These are phyloP conservation scores for Celastrina argiolus DNA, from an alignment of 2,888 invertebrate genomes.

Conservation along the genomic window DNA sequence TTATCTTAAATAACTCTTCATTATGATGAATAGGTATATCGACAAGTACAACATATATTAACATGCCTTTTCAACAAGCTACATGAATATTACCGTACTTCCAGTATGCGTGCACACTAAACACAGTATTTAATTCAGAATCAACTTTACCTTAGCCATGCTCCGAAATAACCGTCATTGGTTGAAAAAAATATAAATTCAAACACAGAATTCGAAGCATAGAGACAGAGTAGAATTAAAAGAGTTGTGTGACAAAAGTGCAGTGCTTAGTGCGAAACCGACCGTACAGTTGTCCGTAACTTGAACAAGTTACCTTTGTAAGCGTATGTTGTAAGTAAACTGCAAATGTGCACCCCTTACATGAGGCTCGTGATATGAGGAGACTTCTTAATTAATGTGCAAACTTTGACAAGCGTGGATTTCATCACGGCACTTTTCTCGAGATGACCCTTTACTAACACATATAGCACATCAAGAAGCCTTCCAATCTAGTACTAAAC, in stretches of 20 bases:
- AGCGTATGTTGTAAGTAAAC: slow-evolving; percentile 12
- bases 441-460: slow-evolving; percentile 30
- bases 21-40: slow-evolving; percentile 31
- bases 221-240: slow-evolving; percentile 51
- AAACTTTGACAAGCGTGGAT: slow-evolving; percentile 21
- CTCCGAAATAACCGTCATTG: slow-evolving; percentile 48
- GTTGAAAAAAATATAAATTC: slow-evolving; percentile 56
- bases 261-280: slow-evolving; percentile 55
- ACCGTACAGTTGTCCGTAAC: slow-evolving; percentile 3
- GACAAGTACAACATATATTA: slow-evolving; percentile 35
- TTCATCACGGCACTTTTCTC: slow-evolving; percentile 34
- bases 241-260: slow-evolving; percentile 55
- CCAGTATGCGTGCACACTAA: slow-evolving; percentile 75
- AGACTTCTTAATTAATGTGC: slow-evolving; percentile 20
- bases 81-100: slow-evolving; percentile 62
- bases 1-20: background rate
- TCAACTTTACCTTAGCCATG: slow-evolving; percentile 68
- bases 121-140: slow-evolving; percentile 63
- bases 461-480: slow-evolving; percentile 35
- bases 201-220: slow-evolving; percentile 48
- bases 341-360: background rate
- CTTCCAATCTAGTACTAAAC: slow-evolving; percentile 27
- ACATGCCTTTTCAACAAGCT: slow-evolving; percentile 64
- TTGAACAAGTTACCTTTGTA: slow-evolving; percentile 15
- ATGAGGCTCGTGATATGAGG: slow-evolving; percentile 13